Evolutionary conservation across 2,888 invertebrate species (phyloP), one percentile per base, ranked within the genome.

Genomic region (Ectemnius continuus): DNA sequence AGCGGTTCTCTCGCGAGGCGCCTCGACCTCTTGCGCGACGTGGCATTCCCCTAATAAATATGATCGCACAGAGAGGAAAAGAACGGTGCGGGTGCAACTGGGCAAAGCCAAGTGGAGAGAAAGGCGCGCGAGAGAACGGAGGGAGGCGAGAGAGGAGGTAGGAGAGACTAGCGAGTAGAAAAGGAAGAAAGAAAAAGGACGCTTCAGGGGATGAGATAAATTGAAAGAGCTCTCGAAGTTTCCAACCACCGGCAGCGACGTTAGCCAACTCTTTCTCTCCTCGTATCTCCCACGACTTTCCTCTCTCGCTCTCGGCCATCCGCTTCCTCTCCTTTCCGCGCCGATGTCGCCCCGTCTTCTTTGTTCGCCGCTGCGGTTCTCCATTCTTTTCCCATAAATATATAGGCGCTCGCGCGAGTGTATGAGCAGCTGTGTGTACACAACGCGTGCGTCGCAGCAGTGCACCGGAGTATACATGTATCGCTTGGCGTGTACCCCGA

Each of bases 201-300:
- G 83, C 84, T 87, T 84, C 79, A 78, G 84, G 85, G 86, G 86
- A 89, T 85, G 86, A 89, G 87, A 88, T 89, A 89, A 89, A 90
- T 89, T 89, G 89, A 89, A 89, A 89, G 88, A 87, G 85, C 88
- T 88, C 87, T 90, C 86, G 84, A 89, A 89, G 85, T 90, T 88
- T 89, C 90, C 89, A 89, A 88, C 85, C 88, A 87, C 85, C 83
- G 66, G 78, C 59, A 87, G 85, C 83, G 66, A 78, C 59, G 67
- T 64, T 72, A 78, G 73, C 69, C 81, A 69, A 72, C 75, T 65
- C 76, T 70, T 67, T 68, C 73, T 36, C 28, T 28, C 60, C 70
- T 65, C 66, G 52, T 16, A 16, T 66, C 74, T 57, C 46, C 71
- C 61, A 36, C 36, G 16, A 6, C 14, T 45, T 28, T 61, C 18